Base-by-base conservation (phyloP, 2,797 vertebrate species). In the Sebastes melanostomus region DNA sequence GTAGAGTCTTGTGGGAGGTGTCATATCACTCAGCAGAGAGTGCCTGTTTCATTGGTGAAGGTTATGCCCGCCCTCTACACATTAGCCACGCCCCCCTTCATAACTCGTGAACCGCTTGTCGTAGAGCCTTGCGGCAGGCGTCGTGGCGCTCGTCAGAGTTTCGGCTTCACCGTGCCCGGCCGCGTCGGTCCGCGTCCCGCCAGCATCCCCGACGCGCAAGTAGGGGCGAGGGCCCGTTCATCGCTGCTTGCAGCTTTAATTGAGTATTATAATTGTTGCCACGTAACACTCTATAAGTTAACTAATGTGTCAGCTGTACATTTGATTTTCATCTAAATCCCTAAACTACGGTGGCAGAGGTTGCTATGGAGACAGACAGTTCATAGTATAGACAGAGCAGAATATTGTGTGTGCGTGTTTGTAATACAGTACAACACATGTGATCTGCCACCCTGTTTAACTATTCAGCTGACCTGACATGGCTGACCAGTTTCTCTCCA, bases 391-490 rank as follows among this genome's bases (percentile, higher is more conserved):
- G 36, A 59, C 12, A 55, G 14, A 75, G 56, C 8, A 56, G 46
- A 68, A 32, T n/a, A 75, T 9, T 22, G 38, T 22, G 42, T 50
- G 24, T 29, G 38, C 8, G 42, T 50, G 24, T 66, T 30, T 72
- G 76, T 66, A 86, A 83, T 30, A 30, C 65, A 46, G 80, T 66
- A 82, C 72, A 72, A 81, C 27, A 58, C 78, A 81, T 46, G 54
- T 46, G 74, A 87, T 78, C 80, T 30, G 36, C 30, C 52, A 42
- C 22, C 74, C 77, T 82, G 63, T 80, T 90, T 78, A 86, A 85
- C 68, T 75, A 88, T 90, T 91, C 71, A 89, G 75, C 80, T 68
- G 84, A 85, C 75, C 83, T 69, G 81, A 83, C 75, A 78, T 8
- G 61, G 72, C 66, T 81, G 80, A 86, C 62, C 54, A 22, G 75